Base-by-base conservation (phyloP, 2,888 invertebrate species). In the Lycaena phlaeas region DNA sequence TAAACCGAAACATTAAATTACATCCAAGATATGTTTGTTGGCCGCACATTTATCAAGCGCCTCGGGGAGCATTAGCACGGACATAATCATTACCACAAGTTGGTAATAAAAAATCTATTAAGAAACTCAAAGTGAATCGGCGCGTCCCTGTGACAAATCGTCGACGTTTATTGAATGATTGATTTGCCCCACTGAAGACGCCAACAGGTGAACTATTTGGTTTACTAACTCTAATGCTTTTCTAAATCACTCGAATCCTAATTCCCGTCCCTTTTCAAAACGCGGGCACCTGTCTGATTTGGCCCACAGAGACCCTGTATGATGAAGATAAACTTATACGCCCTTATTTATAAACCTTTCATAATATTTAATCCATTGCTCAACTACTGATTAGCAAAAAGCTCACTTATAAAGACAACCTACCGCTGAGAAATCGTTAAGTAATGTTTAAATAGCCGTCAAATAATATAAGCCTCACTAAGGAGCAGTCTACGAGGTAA, bases 191-290 rank as follows among this genome's bases (percentile, higher is more conserved):
- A 48, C 55, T 53, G 54, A 52, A 57, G 54, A 50, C 47, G 53
- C 64, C 71, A 72, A 76, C 77, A 79, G 78, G 76, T 78, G 70
- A 71, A 60, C 63, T 64, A 60, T 62, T 68, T 76, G 79, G 79
- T 79, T 76, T 74, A 78, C 66, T 71, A 72, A 70, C 78, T 71
- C 63, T 72, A 73, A 76, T 75, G 72, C 68, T 62, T 69, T 68
- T 67, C 62, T 64, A 64, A 72, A 68, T 68, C 68, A 68, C 62
- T 65, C 63, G 55, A n/a, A 62, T 61, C 64, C 66, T 69, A 68
- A 72, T 74, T 67, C 66, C 56, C 63, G 65, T 71, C 78, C 81
- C 76, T 75, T 69, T 72, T 78, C 76, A 74, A 71, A 72, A 72
- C 72, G 68, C 63, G 65, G 68, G 71, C 56, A 53, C 56, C 58